Percentiles rank a stretch among this genome's conserved stretches.
Conservation (phyloP, 2,888 invertebrate genomes). For the Marasmarcha lunaedactyla region DNA sequence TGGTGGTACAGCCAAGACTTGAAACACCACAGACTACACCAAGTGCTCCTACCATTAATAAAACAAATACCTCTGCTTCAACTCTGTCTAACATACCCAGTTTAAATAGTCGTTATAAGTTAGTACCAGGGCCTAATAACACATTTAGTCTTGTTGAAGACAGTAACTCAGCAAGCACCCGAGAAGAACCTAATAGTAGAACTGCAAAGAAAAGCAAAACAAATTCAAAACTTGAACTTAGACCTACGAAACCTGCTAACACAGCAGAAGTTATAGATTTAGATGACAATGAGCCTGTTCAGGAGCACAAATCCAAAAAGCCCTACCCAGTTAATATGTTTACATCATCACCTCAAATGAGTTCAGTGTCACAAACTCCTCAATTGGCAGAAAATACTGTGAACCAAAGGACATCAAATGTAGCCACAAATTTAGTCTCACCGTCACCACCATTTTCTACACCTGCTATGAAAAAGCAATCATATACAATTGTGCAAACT, state of each 20-base stretch:
- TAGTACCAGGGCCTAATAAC: slow-evolving; percentile 54
- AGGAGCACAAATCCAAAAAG: background rate
- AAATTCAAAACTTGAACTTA: too few relatives aligned
- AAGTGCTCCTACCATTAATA: background rate
- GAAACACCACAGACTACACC: background rate
- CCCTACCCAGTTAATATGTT: background rate
- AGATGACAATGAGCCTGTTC: background rate
- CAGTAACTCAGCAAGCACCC: slow-evolving; percentile 8
- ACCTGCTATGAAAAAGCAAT: slow-evolving; percentile 54
- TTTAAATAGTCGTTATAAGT: slow-evolving; percentile 41
- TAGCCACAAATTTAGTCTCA: too few relatives aligned
- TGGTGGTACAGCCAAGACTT: slow-evolving; percentile 10
- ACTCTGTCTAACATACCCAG: slow-evolving; percentile 31
- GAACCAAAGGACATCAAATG: too few relatives aligned
- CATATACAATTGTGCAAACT: slow-evolving; percentile 54
- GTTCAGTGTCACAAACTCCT: background rate
- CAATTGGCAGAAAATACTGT: too few relatives aligned
- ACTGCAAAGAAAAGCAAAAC: background rate
- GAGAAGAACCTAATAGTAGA: too few relatives aligned
- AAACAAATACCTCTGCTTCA: slow-evolving; percentile 17
- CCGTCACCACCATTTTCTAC: slow-evolving; percentile 28
- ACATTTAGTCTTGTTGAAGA: slow-evolving; percentile 49
- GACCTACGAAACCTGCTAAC: too few relatives aligned
- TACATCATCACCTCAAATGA: background rate
- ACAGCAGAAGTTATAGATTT: background rate